Evolutionary conservation across 1,140 invertebrate genomes (phyloP).

Genomic region (Danaus melanippus): DNA sequence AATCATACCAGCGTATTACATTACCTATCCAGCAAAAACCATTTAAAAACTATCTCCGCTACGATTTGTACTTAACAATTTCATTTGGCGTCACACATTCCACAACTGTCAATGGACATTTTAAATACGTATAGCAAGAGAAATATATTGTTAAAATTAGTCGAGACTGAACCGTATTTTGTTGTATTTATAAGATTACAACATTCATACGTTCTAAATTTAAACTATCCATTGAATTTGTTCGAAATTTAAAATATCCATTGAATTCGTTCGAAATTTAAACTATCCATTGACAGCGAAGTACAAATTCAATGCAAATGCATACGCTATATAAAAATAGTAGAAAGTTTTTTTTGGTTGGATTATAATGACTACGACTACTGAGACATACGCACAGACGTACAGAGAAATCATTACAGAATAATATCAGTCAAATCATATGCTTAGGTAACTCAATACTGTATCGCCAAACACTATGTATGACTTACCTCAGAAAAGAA

Average conservation of each 20-base stretch:
- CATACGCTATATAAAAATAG: conserved; percentile 50
- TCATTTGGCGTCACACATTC: conserved; percentile 32
- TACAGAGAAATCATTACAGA: conserved; percentile 23
- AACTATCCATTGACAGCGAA: conserved; percentile 25
- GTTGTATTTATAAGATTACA: too few species aligned
- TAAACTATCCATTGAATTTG: too few species aligned
- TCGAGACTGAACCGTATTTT: too few species aligned
- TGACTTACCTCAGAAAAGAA: too few species aligned
- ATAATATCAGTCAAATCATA: conserved; percentile 48
- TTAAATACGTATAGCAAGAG: neutral
- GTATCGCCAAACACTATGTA: conserved; percentile 20
- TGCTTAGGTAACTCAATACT: conserved; percentile 49
- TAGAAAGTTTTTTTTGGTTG: conserved; percentile 47
- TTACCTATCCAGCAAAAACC: conserved; percentile 12
- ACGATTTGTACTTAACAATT: conserved; percentile 60
- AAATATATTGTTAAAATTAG: too few species aligned
- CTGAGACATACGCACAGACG: conserved; percentile 31
- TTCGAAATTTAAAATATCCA: too few species aligned
- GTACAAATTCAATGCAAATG: conserved; percentile 22
- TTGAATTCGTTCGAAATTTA: neutral
- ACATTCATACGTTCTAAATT: too few species aligned
- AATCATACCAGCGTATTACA: conserved; percentile 39
- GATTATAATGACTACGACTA: conserved; percentile 33
- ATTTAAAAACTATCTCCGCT: conserved; percentile 24
- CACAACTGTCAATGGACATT: conserved; percentile 20